phyloP scores from a whole-genome alignment of 2,888 invertebrate species.

The Cephus spinipes region DNA sequence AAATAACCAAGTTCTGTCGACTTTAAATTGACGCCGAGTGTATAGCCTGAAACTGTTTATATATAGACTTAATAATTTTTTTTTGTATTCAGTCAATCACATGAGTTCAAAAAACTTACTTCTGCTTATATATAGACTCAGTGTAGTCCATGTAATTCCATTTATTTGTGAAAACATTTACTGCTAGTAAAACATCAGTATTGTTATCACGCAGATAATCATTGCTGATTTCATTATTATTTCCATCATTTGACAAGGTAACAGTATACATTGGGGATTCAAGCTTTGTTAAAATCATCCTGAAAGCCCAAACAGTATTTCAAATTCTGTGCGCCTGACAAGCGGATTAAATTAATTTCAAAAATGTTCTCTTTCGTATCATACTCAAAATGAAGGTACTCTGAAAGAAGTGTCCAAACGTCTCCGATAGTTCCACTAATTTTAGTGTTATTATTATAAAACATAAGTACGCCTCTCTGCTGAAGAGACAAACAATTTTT shows the following conservation, averaged over 20 bases:
- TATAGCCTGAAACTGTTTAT: background rate
- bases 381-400: background rate
- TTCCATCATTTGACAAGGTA: background rate
- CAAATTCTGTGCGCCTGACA: background rate
- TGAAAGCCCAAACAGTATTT: background rate
- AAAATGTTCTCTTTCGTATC: background rate
- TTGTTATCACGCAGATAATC: background rate
- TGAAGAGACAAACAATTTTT: background rate
- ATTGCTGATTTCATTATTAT: accelerated
- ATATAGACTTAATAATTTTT: background rate
- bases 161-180: accelerated
- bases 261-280: accelerated
- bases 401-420: background rate
- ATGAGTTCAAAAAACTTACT: background rate
- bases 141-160: background rate
- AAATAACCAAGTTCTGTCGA: background rate
- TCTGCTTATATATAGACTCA: background rate
- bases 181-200: background rate
- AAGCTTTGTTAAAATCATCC: background rate
- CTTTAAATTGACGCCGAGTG: background rate
- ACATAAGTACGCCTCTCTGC: background rate
- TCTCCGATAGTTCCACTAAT: background rate
- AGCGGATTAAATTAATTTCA: background rate
- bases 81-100: background rate
- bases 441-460: background rate